Percentiles rank a stretch among this genome's conserved stretches.
phyloP scores from a whole-genome alignment of 2,888 invertebrate species.

The Eustalomyia histrio region DNA sequence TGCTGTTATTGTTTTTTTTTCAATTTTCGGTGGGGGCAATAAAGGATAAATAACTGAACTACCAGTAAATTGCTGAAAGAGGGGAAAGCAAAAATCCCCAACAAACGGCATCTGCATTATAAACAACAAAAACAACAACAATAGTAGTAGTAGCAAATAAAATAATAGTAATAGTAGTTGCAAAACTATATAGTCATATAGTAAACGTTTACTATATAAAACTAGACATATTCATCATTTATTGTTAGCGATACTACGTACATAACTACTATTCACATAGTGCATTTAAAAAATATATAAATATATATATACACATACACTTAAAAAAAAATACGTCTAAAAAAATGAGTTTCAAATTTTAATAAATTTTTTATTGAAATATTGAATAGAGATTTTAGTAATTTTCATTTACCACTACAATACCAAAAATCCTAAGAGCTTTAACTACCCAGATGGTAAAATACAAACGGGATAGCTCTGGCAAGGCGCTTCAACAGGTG shows the following conservation, averaged over 20 bases:
- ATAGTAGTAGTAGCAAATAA: slow-evolving; percentile 44
- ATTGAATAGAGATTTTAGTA: too few relatives aligned
- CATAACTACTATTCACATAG: neutral
- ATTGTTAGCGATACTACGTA: neutral
- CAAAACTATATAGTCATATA: slow-evolving; percentile 17
- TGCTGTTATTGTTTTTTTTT: slow-evolving; percentile 20
- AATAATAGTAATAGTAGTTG: slow-evolving; percentile 60
- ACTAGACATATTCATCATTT: slow-evolving; percentile 51
- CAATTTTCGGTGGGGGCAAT: slow-evolving; percentile 2
- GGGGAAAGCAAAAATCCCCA: slow-evolving; percentile 43
- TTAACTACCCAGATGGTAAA: too few relatives aligned
- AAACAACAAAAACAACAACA: slow-evolving; percentile 54
- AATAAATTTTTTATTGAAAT: too few relatives aligned
- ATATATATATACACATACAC: too few relatives aligned
- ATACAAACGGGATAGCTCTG: too few relatives aligned
- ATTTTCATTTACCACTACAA: too few relatives aligned
- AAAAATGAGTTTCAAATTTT: too few relatives aligned
- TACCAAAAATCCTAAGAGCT: too few relatives aligned
- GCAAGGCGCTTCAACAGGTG: too few relatives aligned
- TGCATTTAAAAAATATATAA: neutral
- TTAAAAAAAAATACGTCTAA: too few relatives aligned
- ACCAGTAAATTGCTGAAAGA: slow-evolving; percentile 51
- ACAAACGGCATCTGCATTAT: slow-evolving; percentile 56
- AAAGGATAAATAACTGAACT: slow-evolving; percentile 26
- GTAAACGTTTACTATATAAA: slow-evolving; percentile 43